Percentiles rank a stretch among this genome's conserved stretches.
phyloP scores from a whole-genome alignment of 2,113 vertebrate genomes.

The Nibea coibor region DNA sequence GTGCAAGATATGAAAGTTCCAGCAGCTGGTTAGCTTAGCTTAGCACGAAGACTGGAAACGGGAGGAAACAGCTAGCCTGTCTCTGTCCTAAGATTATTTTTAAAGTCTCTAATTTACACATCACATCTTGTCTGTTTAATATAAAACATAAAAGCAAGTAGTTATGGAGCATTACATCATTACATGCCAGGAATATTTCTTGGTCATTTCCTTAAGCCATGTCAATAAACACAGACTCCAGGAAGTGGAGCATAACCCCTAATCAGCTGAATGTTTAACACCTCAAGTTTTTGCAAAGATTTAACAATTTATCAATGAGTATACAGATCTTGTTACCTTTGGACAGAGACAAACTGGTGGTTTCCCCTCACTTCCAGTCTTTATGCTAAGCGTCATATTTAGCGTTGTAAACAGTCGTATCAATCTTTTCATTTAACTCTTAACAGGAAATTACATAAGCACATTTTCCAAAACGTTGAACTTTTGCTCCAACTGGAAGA shows the following conservation, averaged over 20 bases:
- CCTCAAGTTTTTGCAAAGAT: neutral
- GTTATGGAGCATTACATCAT: too few relatives aligned
- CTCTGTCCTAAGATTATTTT: neutral
- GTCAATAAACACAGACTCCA: neutral
- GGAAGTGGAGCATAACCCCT: neutral
- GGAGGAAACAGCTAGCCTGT: neutral
- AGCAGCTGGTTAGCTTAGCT: neutral
- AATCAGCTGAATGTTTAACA: neutral
- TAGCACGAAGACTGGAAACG: neutral
- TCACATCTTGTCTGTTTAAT: neutral
- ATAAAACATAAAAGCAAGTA: neutral
- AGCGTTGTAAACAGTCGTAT: neutral
- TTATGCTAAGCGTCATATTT: neutral
- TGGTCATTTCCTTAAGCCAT: neutral
- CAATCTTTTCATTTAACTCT: neutral
- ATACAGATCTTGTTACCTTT: neutral
- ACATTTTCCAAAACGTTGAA: neutral
- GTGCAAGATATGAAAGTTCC: neutral
- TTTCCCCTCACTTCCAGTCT: neutral
- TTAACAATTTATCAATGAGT: neutral
- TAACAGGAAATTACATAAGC: neutral
- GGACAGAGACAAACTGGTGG: neutral
- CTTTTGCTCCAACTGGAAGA: neutral
- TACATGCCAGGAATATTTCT: too few relatives aligned
- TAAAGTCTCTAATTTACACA: neutral